Conservation (phyloP, 2,797 vertebrate genomes). For the Coregonus ussuriensis region DNA sequence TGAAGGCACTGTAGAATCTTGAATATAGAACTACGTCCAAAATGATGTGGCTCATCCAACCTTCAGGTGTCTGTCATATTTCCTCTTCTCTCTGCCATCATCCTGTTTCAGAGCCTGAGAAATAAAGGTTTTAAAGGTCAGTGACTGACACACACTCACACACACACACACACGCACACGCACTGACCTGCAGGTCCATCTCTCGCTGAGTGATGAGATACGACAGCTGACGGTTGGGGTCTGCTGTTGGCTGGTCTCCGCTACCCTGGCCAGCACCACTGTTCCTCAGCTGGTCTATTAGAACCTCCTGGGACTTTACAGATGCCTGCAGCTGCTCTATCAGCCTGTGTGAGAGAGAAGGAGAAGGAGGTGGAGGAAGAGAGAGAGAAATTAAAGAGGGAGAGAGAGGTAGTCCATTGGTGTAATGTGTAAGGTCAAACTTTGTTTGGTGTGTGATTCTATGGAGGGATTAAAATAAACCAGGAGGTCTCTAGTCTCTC, state of each 20-base stretch:
- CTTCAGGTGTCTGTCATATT: not conserved
- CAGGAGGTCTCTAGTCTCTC: not conserved
- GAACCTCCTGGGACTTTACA: slow-evolving; percentile 4
- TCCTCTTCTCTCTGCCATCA: not conserved
- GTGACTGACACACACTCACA: not conserved
- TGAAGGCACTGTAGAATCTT: not conserved
- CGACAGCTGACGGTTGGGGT: not conserved
- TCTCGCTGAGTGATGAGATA: not conserved
- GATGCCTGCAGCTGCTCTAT: slow-evolving; percentile 18
- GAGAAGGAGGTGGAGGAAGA: not conserved
- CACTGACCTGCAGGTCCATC: slow-evolving; percentile 5
- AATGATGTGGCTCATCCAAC: not conserved
- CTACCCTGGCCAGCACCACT: not conserved
- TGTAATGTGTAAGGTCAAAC: not conserved
- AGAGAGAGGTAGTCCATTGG: not conserved
- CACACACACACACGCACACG: not conserved
- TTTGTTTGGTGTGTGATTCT: not conserved
- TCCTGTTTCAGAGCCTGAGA: slow-evolving; percentile 3
- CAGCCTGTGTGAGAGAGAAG: not conserved
- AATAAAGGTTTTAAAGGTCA: not conserved
- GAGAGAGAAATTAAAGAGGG: not conserved
- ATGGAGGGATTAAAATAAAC: not conserved
- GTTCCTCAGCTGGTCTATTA: slow-evolving; percentile 3
- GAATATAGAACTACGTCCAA: not conserved
- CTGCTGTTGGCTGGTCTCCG: not conserved